A percentile compares a stretch with the other conserved stretches of the same genome.
phyloP scores from a whole-genome alignment of 2,888 invertebrate genomes.

The Rhamphomyia laevipes region DNA sequence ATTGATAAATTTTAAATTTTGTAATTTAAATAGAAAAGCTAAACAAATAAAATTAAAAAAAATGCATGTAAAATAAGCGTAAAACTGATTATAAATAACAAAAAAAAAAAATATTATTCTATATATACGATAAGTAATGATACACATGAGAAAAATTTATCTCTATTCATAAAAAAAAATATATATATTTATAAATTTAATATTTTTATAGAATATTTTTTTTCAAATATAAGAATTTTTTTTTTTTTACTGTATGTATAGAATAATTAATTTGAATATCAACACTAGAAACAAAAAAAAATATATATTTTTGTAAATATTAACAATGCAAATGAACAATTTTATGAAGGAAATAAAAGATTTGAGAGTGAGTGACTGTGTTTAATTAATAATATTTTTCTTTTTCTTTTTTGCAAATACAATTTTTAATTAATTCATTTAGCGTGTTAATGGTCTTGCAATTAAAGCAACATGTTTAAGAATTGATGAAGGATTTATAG shows the following conservation, averaged over 20 bases:
- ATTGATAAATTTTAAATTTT: not conserved
- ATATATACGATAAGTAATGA: not conserved
- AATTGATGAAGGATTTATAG: conserved; percentile 22
- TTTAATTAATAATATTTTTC: too few species aligned
- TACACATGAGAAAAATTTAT: conserved; percentile 8
- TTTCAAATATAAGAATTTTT: too few species aligned
- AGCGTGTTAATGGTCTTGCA: conserved; percentile 28
- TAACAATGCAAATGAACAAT: too few species aligned
- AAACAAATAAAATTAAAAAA: conserved; percentile 1
- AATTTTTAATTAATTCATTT: conserved; percentile 11
- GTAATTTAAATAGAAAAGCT: not conserved
- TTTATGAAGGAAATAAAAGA: too few species aligned
- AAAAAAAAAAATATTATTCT: conserved; percentile 1
- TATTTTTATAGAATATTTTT: too few species aligned
- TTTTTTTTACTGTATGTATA: too few species aligned
- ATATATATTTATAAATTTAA: conserved; percentile 2
- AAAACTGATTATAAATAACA: not conserved
- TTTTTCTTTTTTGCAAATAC: not conserved
- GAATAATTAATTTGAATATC: too few species aligned
- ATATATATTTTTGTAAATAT: too few species aligned
- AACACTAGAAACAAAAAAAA: too few species aligned
- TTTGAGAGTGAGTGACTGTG: too few species aligned
- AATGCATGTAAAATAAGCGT: not conserved
- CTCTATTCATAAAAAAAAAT: conserved; percentile 12
- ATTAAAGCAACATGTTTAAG: conserved; percentile 28